Conservation (phyloP, 2,113 vertebrate species). For the Epinephelus moara region DNA sequence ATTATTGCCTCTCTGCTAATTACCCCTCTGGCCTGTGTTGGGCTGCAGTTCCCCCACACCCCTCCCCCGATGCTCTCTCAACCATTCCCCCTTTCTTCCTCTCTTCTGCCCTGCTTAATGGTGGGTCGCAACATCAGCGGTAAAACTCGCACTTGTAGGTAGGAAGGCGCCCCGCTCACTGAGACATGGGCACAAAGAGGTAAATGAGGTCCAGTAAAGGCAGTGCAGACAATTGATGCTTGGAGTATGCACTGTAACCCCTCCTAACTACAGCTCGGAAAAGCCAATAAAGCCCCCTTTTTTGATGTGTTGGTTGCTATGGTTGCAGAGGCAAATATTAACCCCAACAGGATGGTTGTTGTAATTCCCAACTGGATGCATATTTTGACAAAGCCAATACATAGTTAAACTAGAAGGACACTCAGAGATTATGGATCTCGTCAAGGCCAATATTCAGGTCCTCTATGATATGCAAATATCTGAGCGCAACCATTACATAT, state of each 20-base stretch:
- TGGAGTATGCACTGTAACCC: neutral
- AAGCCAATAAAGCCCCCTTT: slow-evolving; percentile 27
- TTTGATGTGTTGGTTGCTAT: slow-evolving; percentile 27
- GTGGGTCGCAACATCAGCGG: slow-evolving; percentile 55
- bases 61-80: slow-evolving; percentile 28
- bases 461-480: no score
- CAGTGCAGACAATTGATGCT: slow-evolving; percentile 9
- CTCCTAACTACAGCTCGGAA: slow-evolving; percentile 14
- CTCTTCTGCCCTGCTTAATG: slow-evolving; percentile 59
- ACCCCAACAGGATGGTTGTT: slow-evolving; percentile 21
- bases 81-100: slow-evolving; percentile 19
- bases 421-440: no score
- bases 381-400: slow-evolving; percentile 15
- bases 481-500: no score
- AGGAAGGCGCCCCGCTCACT: slow-evolving; percentile 30
- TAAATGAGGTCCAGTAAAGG: slow-evolving; percentile 35
- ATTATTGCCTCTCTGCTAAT: slow-evolving; percentile 80
- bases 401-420: neutral
- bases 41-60: slow-evolving; percentile 38
- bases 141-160: slow-evolving; percentile 66
- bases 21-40: slow-evolving; percentile 58
- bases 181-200: slow-evolving; percentile 15
- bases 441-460: no score
- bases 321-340: slow-evolving; percentile 35
- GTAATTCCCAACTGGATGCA: slow-evolving; percentile 33